Evolutionary conservation across 2,797 vertebrate species (phyloP).

Genomic region (Tragopan temminckii): DNA sequence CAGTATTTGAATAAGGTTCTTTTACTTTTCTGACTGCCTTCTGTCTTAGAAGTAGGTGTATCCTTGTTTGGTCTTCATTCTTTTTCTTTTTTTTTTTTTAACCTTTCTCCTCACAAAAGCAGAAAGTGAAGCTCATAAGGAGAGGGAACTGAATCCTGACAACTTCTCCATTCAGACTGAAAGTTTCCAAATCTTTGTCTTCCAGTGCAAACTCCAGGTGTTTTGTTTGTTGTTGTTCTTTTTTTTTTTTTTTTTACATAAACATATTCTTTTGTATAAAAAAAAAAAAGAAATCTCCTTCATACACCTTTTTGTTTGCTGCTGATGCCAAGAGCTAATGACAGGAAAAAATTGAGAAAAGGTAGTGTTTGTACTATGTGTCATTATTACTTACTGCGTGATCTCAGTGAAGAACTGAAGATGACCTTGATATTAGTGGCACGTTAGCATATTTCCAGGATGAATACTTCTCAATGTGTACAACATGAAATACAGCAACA

Average conservation of each 20-base stretch:
- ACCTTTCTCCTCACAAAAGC: background rate
- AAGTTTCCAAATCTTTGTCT: background rate
- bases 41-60: background rate
- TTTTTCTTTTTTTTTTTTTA: background rate
- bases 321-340: background rate
- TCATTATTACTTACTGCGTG: background rate
- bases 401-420: background rate
- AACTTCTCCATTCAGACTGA: background rate
- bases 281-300: background rate
- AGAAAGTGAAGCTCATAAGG: background rate
- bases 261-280: background rate
- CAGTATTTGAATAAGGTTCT: background rate
- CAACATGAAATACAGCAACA: background rate
- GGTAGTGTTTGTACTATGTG: background rate
- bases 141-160: background rate
- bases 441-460: background rate
- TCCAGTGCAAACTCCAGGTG: background rate
- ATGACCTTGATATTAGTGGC: too few species aligned
- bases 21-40: background rate
- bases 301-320: accelerated
- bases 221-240: too few species aligned
- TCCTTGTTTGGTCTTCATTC: background rate
- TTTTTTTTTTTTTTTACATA: too few species aligned
- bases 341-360: background rate
- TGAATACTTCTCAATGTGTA: background rate